Conservation (phyloP, 1,140 invertebrate genomes). For the Bombus impatiens region DNA sequence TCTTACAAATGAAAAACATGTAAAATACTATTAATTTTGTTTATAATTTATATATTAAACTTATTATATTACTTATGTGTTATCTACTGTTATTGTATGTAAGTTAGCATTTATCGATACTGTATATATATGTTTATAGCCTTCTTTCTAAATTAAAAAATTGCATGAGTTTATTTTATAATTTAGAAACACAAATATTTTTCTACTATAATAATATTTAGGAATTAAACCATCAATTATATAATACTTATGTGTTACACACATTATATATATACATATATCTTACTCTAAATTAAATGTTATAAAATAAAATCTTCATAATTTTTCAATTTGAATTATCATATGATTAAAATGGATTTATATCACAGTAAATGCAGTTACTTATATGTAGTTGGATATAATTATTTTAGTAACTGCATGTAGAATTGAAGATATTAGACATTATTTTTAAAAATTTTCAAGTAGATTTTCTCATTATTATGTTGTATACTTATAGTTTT, state of each 20-base stretch:
- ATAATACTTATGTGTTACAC: too few relatives aligned
- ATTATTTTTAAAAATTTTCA: background rate
- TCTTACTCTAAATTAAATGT: too few relatives aligned
- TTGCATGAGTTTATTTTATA: background rate
- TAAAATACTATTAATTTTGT: background rate
- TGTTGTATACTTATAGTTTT: background rate
- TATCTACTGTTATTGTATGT: background rate
- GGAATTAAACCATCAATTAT: background rate
- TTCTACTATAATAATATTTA: background rate
- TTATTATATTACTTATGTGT: background rate
- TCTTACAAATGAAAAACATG: background rate
- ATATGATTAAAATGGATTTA: background rate
- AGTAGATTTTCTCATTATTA: background rate
- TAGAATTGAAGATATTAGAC: background rate
- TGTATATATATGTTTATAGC: background rate
- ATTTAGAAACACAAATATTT: background rate
- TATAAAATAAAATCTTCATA: too few relatives aligned
- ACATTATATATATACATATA: too few relatives aligned
- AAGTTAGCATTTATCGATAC: background rate
- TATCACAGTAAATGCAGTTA: constrained; percentile 10
- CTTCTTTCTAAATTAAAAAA: background rate
- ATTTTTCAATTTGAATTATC: background rate
- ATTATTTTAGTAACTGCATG: background rate
- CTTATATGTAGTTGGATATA: background rate
- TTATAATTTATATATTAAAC: background rate